Conservation (phyloP, 2,113 vertebrate genomes). For the Ictalurus furcatus region DNA sequence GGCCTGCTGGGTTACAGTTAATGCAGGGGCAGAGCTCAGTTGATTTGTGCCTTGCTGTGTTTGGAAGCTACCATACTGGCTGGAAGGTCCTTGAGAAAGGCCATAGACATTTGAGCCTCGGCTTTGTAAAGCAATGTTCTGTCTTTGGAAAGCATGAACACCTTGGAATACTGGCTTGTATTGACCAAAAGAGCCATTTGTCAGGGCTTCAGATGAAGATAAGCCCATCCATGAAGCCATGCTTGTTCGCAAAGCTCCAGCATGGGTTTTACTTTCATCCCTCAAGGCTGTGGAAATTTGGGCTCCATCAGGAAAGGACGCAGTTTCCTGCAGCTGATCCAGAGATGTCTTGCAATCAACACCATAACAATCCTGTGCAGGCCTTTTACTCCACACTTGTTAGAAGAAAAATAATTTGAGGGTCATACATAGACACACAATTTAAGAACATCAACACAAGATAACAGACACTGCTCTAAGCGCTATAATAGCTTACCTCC, state of each 20-base stretch:
- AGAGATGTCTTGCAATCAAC: background rate
- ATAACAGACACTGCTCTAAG: background rate
- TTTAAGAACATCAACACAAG: background rate
- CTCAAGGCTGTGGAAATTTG: background rate
- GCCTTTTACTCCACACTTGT: background rate
- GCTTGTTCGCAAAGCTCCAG: background rate
- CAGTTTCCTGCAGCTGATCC: background rate
- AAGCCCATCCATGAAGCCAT: background rate
- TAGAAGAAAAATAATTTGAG: background rate
- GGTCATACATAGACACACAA: too few relatives aligned
- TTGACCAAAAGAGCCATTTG: background rate
- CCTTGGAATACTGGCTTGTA: too few relatives aligned
- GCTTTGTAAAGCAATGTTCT: background rate
- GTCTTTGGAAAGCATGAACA: background rate
- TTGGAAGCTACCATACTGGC: background rate
- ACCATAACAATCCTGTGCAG: background rate
- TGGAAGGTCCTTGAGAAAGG: background rate
- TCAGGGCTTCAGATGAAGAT: too few relatives aligned
- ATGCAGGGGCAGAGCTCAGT: background rate
- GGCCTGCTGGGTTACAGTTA: background rate
- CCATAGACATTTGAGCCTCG: background rate
- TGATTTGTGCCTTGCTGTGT: too few relatives aligned
- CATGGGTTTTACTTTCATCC: background rate
- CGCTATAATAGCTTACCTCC: background rate
- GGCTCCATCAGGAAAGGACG: background rate